Evolutionary conservation across 2,888 invertebrate species (phyloP).

Genomic region (Polylopha cassiicola): DNA sequence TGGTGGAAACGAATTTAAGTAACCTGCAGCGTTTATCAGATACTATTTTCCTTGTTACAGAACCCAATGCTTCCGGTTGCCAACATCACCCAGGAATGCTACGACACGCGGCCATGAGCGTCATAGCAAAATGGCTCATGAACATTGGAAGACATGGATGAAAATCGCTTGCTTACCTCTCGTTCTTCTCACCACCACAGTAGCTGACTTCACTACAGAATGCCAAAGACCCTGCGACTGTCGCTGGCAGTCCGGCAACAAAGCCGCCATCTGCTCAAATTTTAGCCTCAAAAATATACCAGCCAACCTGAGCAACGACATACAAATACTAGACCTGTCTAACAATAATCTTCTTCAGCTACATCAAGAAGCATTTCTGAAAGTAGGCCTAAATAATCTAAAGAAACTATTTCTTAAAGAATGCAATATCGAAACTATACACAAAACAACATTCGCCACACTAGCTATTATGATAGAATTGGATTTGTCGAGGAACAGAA

Average conservation of each 20-base stretch:
- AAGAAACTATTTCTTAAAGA: constrained; percentile 88
- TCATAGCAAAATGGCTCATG: constrained; percentile 69
- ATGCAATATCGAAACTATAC: constrained; percentile 83
- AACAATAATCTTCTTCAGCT: constrained; percentile 82
- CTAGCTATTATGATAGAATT: constrained; percentile 88
- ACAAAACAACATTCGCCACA: constrained; percentile 85
- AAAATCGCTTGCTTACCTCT: constrained; percentile 55
- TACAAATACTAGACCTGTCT: constrained; percentile 84
- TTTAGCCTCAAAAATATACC: constrained; percentile 83
- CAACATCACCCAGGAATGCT: constrained; percentile 57
- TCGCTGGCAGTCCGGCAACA: constrained; percentile 91
- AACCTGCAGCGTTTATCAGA: neutral
- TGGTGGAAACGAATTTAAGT: too few relatives aligned
- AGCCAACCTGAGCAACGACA: constrained; percentile 82
- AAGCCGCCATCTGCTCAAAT: constrained; percentile 87
- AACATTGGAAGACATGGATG: constrained; percentile 71
- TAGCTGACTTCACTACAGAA: constrained; percentile 77
- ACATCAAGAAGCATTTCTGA: constrained; percentile 81
- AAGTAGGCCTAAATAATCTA: constrained; percentile 84
- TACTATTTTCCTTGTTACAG: constrained; percentile 24
- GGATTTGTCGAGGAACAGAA: constrained; percentile 86
- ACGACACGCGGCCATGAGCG: constrained; percentile 65
- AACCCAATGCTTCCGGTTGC: constrained; percentile 20
- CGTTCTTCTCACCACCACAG: constrained; percentile 49
- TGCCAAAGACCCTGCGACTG: constrained; percentile 87